Conservation (phyloP, 2,113 vertebrate genomes). For the Vulpes vulpes region DNA sequence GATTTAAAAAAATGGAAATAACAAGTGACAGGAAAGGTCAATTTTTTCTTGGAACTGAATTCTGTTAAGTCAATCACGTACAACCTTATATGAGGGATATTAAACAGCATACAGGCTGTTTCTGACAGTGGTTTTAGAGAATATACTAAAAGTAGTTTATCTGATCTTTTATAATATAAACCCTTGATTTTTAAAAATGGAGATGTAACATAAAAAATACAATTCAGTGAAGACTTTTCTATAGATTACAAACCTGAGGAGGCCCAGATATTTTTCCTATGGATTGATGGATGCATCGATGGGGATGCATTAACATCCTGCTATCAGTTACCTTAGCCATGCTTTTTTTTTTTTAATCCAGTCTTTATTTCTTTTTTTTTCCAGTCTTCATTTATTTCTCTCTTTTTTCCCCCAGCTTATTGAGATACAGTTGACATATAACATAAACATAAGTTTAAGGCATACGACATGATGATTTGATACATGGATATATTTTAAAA, state of each 20-base stretch:
- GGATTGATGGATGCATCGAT: background rate
- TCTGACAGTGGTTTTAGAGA: background rate
- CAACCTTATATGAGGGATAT: conserved; percentile 1
- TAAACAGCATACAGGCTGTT: background rate
- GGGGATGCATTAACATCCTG: background rate
- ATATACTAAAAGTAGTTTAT: background rate
- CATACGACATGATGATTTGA: background rate
- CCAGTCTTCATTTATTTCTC: background rate
- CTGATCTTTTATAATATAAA: conserved; percentile 4
- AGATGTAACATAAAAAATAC: background rate
- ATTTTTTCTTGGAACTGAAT: conserved; percentile 13
- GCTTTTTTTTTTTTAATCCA: background rate
- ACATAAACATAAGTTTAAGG: background rate
- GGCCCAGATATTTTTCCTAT: background rate
- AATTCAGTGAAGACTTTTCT: background rate
- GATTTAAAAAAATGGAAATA: conserved; percentile 47
- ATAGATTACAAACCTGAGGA: background rate
- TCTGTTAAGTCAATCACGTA: background rate
- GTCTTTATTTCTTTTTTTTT: background rate
- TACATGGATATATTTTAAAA: background rate
- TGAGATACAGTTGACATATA: background rate
- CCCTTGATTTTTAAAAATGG: background rate
- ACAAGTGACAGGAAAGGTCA: background rate
- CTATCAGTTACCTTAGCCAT: background rate
- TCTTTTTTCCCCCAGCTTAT: background rate